Percentiles rank a stretch among this genome's conserved stretches.
phyloP scores from a whole-genome alignment of 2,113 vertebrate species.

The Engraulis encrasicolus region DNA sequence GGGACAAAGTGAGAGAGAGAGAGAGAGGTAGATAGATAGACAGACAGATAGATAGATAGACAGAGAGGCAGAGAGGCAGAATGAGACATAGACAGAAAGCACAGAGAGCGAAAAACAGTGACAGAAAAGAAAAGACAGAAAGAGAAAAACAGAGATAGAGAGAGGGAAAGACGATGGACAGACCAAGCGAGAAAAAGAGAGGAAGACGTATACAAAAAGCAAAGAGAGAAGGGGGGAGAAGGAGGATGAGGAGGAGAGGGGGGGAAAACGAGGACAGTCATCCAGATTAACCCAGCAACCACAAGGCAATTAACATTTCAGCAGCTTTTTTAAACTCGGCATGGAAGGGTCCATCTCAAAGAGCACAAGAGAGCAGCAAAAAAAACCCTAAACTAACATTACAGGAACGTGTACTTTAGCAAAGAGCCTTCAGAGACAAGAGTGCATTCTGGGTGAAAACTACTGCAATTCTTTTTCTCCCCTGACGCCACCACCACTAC shows the following conservation, averaged over 20 bases:
- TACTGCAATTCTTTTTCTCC: not conserved
- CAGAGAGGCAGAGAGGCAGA: not conserved
- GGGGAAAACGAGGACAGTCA: slow-evolving; percentile 36
- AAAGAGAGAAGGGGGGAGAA: not conserved
- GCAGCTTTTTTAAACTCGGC: not conserved
- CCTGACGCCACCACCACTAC: too few species aligned
- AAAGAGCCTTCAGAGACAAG: not conserved
- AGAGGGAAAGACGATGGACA: too few species aligned
- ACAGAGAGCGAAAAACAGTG: too few species aligned
- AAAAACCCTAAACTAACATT: too few species aligned
- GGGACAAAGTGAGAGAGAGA: not conserved
- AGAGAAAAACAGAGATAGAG: too few species aligned
- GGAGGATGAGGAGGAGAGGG: not conserved
- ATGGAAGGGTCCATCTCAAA: slow-evolving; percentile 1
- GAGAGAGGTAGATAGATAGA: not conserved
- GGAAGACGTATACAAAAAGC: not conserved
- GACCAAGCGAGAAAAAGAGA: too few species aligned
- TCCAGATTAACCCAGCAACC: slow-evolving; percentile 57
- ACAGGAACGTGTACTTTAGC: not conserved
- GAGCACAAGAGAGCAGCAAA: not conserved
- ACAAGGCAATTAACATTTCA: slow-evolving; percentile 56
- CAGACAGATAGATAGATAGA: slow-evolving; percentile 21
- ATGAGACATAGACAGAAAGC: too few species aligned
- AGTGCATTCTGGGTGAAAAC: slow-evolving; percentile 11
- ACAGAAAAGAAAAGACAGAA: too few species aligned